These are phyloP conservation scores for Octopus bimaculoides DNA, from an alignment of 1,140 invertebrate genomes.

Conservation along the genomic window DNA sequence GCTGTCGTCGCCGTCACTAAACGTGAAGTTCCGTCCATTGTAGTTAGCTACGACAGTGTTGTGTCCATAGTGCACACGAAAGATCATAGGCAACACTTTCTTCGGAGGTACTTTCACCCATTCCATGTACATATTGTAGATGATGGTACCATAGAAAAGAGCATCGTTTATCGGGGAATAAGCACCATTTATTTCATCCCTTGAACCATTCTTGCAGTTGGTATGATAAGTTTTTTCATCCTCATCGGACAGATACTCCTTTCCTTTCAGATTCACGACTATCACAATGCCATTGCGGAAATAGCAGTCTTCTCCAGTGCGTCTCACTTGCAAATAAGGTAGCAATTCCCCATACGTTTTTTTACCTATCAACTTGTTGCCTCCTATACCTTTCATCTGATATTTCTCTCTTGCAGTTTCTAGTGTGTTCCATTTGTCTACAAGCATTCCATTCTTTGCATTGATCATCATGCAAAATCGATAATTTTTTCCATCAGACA, in stretches of 20 bases:
- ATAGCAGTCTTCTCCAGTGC: slow-evolving; percentile 20
- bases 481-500: neutral
- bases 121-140: slow-evolving; percentile 29
- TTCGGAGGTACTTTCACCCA: slow-evolving; percentile 20
- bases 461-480: slow-evolving; percentile 28
- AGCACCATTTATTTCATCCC: slow-evolving; percentile 30
- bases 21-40: slow-evolving; percentile 14
- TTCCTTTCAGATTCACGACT: slow-evolving; percentile 27
- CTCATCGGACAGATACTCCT: slow-evolving; percentile 13
- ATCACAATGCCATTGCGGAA: slow-evolving; percentile 33
- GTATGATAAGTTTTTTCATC: slow-evolving; percentile 20
- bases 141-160: slow-evolving; percentile 23
- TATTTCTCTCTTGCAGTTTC: slow-evolving; percentile 19
- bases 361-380: slow-evolving; percentile 32
- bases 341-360: slow-evolving; percentile 27
- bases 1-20: slow-evolving; percentile 30
- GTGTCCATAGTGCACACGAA: slow-evolving; percentile 34
- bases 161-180: slow-evolving; percentile 33
- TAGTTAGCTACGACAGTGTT: slow-evolving; percentile 22
- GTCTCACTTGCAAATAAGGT: slow-evolving; percentile 21
- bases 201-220: slow-evolving; percentile 18
- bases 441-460: slow-evolving; percentile 20
- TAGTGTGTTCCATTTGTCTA: slow-evolving; percentile 22
- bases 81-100: slow-evolving; percentile 16
- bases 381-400: slow-evolving; percentile 25